A percentile compares a stretch with the other conserved stretches of the same genome.
phyloP scores from a whole-genome alignment of 2,888 invertebrate genomes.

The Metalampra italica region DNA sequence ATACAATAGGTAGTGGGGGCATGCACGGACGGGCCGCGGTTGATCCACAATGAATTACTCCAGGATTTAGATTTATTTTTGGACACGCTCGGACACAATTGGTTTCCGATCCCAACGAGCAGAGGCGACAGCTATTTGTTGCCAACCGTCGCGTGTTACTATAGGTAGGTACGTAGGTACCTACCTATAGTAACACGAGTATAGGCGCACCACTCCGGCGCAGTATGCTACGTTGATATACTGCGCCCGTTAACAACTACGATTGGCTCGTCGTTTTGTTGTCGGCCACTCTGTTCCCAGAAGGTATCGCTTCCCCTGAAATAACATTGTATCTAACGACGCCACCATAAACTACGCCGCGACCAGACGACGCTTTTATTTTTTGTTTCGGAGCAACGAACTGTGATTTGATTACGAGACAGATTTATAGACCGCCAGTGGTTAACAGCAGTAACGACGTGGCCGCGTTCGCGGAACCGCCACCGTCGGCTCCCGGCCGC shows the following conservation, averaged over 20 bases:
- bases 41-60: too few species aligned
- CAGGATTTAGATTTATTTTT: too few species aligned
- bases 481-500: slow-evolving; percentile 2
- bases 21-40: too few species aligned
- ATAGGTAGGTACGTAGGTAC: background rate
- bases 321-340: slow-evolving; percentile 4
- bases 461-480: slow-evolving; percentile 38
- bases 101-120: too few species aligned
- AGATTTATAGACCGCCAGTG: slow-evolving; percentile 51
- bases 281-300: slow-evolving; percentile 4
- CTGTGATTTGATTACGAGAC: slow-evolving; percentile 39
- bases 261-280: background rate
- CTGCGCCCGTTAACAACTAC: background rate
- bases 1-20: too few species aligned
- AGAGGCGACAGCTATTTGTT: too few species aligned
- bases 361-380: background rate
- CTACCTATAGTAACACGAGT: too few species aligned
- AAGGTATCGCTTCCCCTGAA: slow-evolving; percentile 7
- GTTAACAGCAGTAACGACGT: slow-evolving; percentile 26
- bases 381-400: slow-evolving; percentile 32
- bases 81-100: background rate
- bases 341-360: background rate
- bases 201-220: too few species aligned
- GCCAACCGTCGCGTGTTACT: background rate
- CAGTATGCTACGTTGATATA: too few species aligned